Percentiles rank a stretch among this genome's conserved stretches.
These are phyloP conservation scores for Danionella dracula DNA, from an alignment of 2,797 vertebrate genomes.

Conservation along the genomic window DNA sequence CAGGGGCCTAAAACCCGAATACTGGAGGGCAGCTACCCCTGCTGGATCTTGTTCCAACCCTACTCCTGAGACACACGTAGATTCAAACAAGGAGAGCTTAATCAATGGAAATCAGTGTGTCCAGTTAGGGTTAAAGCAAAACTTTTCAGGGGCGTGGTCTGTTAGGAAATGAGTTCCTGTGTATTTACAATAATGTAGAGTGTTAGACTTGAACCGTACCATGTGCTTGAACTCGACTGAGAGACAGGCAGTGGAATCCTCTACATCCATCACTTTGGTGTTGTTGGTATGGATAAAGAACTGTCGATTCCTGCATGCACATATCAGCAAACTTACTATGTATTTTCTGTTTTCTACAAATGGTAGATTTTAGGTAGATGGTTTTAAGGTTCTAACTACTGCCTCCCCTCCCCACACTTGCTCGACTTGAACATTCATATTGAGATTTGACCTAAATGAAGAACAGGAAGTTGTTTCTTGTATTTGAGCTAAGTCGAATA, in stretches of 20 bases:
- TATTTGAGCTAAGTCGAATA: slow-evolving; percentile 26
- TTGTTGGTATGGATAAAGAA: slow-evolving; percentile 94
- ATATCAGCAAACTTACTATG: neutral
- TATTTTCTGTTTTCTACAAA: no score
- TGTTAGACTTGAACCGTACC: slow-evolving; percentile 62
- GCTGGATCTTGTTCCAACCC: no score
- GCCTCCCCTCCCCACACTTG: neutral
- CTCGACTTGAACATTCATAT: slow-evolving; percentile 1
- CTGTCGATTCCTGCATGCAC: slow-evolving; percentile 77
- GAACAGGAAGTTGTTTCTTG: slow-evolving; percentile 38
- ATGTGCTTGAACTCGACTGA: slow-evolving; percentile 93
- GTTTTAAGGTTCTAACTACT: neutral
- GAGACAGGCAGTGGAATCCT: slow-evolving; percentile 90
- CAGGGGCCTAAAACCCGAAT: no score
- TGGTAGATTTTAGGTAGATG: no score
- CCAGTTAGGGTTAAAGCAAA: no score
- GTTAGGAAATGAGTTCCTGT: no score
- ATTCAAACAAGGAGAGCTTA: no score
- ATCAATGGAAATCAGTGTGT: no score
- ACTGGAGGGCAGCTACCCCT: no score
- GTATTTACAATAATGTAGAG: neutral
- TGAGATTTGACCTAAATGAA: slow-evolving; percentile 29
- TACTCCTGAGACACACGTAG: no score
- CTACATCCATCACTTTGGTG: slow-evolving; percentile 94
- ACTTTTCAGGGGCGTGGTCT: no score